Evolutionary conservation across 2,113 vertebrate genomes (phyloP).

Genomic region (Semicossyphus pulcher): DNA sequence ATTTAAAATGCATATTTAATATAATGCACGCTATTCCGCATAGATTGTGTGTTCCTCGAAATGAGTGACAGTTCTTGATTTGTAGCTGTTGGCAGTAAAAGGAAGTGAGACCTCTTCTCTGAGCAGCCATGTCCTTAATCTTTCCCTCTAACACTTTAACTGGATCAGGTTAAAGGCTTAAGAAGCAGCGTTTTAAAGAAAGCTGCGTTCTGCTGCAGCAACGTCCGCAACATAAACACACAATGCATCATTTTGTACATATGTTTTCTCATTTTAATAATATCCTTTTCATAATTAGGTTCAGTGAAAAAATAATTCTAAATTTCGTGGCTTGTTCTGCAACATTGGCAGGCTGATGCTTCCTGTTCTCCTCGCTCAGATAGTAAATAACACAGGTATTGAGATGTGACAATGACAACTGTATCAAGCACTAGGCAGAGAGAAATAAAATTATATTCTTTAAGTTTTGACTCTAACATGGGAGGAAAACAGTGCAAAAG

Average conservation of each 20-base stretch:
- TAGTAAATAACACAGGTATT: too few species aligned
- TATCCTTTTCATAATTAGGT: conserved; percentile 16
- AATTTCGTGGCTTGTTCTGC: conserved; percentile 25
- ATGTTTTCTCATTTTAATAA: neutral
- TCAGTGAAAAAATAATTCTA: neutral
- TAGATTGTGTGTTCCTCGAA: neutral
- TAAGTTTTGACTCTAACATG: neutral
- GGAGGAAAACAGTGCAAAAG: neutral
- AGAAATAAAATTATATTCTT: neutral
- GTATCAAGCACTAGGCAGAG: neutral
- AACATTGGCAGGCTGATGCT: neutral
- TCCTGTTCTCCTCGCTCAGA: too few species aligned
- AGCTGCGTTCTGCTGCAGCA: neutral
- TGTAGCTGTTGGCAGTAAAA: conserved; percentile 5
- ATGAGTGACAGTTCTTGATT: conserved; percentile 18
- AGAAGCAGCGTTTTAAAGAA: conserved; percentile 10
- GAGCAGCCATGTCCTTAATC: conserved; percentile 54
- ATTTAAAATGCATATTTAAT: neutral
- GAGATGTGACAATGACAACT: conserved; percentile 2
- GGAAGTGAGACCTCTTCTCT: neutral
- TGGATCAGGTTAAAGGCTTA: conserved; percentile 71
- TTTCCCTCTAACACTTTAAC: conserved; percentile 74
- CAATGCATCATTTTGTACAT: neutral
- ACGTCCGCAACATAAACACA: neutral
- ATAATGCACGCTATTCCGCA: neutral